Evolutionary conservation across 1,140 invertebrate species (phyloP), one percentile per base, ranked within the genome.

Genomic region (Chironomus striatipennis): DNA sequence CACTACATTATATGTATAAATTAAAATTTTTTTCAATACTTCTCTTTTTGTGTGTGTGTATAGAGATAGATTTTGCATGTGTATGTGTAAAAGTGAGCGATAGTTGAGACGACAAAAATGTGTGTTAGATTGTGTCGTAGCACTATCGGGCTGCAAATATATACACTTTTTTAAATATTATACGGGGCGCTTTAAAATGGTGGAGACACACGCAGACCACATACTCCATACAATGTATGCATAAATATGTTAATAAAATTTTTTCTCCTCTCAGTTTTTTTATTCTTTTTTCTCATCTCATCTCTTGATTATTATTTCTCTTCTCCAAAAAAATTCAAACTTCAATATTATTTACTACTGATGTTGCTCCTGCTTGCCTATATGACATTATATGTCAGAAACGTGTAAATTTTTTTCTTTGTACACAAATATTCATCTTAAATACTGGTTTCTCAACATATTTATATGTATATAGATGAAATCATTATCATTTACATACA

Each of bases 371-470:
- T 15, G 47, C 47, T n/a, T n/a, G 47, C 47, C 12, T 57, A 15
- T n/a, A n/a, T 57, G 12, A 57, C 47, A n/a, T 57, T n/a, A 57
- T 57, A 57, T 57, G 47, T n/a, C 47, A 57, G n/a, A 57, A 57
- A 57, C 47, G 47, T 57, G 47, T 57, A 57, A 15, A 34, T 34
- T 34, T 47, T 47, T 15, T 47, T 9, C 43, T 47, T 9, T 47
- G 43, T 10, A 15, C 15, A 47, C n/a, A 12, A 57, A 34, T 34
- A 34, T 34, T 34, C 24, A 34, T 34, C 24, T 34, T 34, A 57
- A 57, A 57, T 57, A 57, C 47, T 57, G 47, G 47, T 57, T 57
- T 57, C 47, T 57, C n/a, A 57, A 57, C 47, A 57, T 57, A 57
- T 57, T n/a, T 57, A 57, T 12, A 15, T 57, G 47, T 57, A 57